Conservation (phyloP, 1,140 invertebrate species). For the Euwallacea fornicatus region DNA sequence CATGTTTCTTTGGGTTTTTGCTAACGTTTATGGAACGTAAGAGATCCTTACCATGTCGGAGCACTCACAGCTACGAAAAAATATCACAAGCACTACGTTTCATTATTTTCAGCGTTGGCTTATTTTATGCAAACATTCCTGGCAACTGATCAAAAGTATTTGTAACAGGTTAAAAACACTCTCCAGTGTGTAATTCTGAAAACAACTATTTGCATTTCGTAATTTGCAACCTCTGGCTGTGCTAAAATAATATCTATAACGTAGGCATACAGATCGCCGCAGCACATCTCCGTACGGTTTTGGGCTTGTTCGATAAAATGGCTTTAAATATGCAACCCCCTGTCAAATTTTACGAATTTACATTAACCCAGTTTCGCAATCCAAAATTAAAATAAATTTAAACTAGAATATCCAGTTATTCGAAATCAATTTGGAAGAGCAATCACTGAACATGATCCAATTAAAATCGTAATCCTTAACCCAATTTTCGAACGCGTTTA, state of each 20-base stretch:
- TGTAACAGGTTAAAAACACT: conserved; percentile 1
- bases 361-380: no score
- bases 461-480: conserved; percentile 29
- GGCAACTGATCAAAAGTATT: conserved; percentile 13
- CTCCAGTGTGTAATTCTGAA: not conserved
- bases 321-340: no score
- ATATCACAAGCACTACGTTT: not conserved
- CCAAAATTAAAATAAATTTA: not conserved
- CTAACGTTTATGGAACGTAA: no score
- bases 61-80: not conserved
- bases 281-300: no score
- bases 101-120: not conserved
- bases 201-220: no score
- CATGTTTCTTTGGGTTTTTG: no score
- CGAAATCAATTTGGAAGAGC: not conserved
- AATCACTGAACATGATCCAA: not conserved
- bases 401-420: not conserved
- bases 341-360: no score
- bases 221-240: no score
- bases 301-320: no score
- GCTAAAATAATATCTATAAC: no score
- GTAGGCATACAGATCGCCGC: no score
- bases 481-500: conserved; percentile 19
- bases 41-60: no score
- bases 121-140: conserved; percentile 1